Percentiles rank a stretch among this genome's conserved stretches.
Evolutionary conservation across 1,140 invertebrate genomes (phyloP).

Genomic region (Drosophila virilis): DNA sequence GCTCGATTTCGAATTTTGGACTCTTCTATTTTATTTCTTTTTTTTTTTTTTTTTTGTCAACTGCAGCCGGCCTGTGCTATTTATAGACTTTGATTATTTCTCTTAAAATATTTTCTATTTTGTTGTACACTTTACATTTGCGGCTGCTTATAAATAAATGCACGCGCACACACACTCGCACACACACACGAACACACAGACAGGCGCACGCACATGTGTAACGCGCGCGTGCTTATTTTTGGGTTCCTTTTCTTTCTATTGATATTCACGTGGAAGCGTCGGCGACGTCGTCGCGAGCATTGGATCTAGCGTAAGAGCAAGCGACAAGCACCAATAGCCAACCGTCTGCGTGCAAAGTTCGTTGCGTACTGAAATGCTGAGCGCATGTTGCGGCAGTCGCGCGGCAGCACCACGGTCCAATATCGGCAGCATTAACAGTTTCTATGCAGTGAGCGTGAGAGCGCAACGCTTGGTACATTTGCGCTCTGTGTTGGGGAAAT

Average conservation of each 20-base stretch:
- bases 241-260: slow-evolving; percentile 50
- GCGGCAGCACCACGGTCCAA: slow-evolving; percentile 4
- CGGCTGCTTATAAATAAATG: slow-evolving; percentile 34
- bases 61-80: slow-evolving; percentile 55
- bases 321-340: neutral
- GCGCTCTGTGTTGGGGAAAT: slow-evolving; percentile 66
- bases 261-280: slow-evolving; percentile 41
- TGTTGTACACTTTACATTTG: slow-evolving; percentile 72
- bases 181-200: slow-evolving; percentile 14
- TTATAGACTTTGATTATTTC: slow-evolving; percentile 63
- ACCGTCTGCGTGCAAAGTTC: slow-evolving; percentile 69
- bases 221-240: slow-evolving; percentile 63
- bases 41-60: slow-evolving; percentile 20
- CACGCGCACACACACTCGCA: slow-evolving; percentile 26
- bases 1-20: slow-evolving; percentile 12
- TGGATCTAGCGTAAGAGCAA: slow-evolving; percentile 8
- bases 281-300: slow-evolving; percentile 2
- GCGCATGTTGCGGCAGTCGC: slow-evolving; percentile 68
- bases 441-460: slow-evolving; percentile 6
- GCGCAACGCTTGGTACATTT: slow-evolving; percentile 19
- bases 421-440: slow-evolving; percentile 13
- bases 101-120: slow-evolving; percentile 43
- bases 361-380: slow-evolving; percentile 66
- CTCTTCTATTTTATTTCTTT: slow-evolving; percentile 5
- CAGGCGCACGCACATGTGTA: slow-evolving; percentile 55